Percentiles rank a stretch among this genome's conserved stretches.
phyloP scores from a whole-genome alignment of 2,888 invertebrate genomes.

The Pollenia angustigena region DNA sequence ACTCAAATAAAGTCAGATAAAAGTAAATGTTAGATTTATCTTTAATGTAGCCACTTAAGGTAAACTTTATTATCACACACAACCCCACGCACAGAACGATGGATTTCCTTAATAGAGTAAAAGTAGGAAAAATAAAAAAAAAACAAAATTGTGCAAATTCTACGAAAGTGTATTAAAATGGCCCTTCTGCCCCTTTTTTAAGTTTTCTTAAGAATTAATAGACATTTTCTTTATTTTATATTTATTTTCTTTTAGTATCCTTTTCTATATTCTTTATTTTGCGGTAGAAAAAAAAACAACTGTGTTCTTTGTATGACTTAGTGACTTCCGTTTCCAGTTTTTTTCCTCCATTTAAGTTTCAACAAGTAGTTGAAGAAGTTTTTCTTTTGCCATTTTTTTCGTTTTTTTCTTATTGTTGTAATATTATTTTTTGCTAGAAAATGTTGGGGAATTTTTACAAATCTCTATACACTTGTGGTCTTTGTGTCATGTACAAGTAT shows the following conservation, averaged over 20 bases:
- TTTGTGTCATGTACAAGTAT: slow-evolving; percentile 72
- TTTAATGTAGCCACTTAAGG: slow-evolving; percentile 74
- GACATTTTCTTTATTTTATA: slow-evolving; percentile 44
- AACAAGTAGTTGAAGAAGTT: slow-evolving; percentile 71
- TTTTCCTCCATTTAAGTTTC: slow-evolving; percentile 54
- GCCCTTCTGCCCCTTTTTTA: slow-evolving; percentile 34
- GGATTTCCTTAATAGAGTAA: slow-evolving; percentile 60
- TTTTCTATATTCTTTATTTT: slow-evolving; percentile 8
- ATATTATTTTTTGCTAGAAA: slow-evolving; percentile 13
- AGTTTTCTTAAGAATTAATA: slow-evolving; percentile 53
- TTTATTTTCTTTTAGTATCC: slow-evolving; percentile 44
- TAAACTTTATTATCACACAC: slow-evolving; percentile 67
- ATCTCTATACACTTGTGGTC: slow-evolving; percentile 70
- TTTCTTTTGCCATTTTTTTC: slow-evolving; percentile 40
- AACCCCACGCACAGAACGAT: slow-evolving; percentile 19
- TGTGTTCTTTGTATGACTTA: slow-evolving; percentile 62
- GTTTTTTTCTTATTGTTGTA: slow-evolving; percentile 18
- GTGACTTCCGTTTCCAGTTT: slow-evolving; percentile 67
- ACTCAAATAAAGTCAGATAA: slow-evolving; percentile 66
- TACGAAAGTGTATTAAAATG: slow-evolving; percentile 29
- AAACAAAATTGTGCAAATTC: slow-evolving; percentile 13
- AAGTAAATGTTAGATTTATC: slow-evolving; percentile 72
- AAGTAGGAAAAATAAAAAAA: background rate
- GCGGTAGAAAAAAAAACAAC: background rate
- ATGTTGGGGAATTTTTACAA: slow-evolving; percentile 58